These are phyloP conservation scores for Apostichopus parvimensis DNA, from an alignment of 35 echinoderm and acorn worm species.

Conservation along the genomic window DNA sequence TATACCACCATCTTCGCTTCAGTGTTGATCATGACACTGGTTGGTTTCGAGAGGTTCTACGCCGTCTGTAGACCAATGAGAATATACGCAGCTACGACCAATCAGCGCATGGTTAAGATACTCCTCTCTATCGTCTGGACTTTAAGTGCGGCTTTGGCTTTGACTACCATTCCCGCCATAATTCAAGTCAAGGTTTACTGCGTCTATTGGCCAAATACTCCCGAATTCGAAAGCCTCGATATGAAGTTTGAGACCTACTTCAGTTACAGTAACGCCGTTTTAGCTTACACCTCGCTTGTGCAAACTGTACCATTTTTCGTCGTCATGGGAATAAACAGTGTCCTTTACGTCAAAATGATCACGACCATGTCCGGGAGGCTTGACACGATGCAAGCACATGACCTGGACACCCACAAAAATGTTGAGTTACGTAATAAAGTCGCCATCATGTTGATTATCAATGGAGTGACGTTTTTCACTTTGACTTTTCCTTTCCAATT, in stretches of 20 bases:
- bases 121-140: constrained; percentile 54
- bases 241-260: constrained; percentile 4
- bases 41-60: constrained; percentile 79
- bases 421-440: constrained; percentile 75
- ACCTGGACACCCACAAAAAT: constrained; percentile 62
- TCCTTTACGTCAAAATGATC: constrained; percentile 73
- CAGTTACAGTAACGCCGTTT: background rate
- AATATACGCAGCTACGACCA: constrained; percentile 60
- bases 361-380: constrained; percentile 63
- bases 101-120: constrained; percentile 63
- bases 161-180: constrained; percentile 49
- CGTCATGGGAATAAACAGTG: constrained; percentile 68
- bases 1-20: constrained; percentile 78
- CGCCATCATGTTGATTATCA: constrained; percentile 75
- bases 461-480: constrained; percentile 76
- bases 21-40: constrained; percentile 67
- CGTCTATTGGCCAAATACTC: constrained; percentile 58
- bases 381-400: constrained; percentile 60
- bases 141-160: constrained; percentile 60
- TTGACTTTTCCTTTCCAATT: constrained; percentile 75
- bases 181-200: background rate
- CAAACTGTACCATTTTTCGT: constrained; percentile 78
- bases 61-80: constrained; percentile 81
- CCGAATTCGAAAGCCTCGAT: constrained; percentile 26
- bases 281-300: constrained; percentile 51